Conservation (phyloP, 2,797 vertebrate species). For the Sorex maritimensis region DNA sequence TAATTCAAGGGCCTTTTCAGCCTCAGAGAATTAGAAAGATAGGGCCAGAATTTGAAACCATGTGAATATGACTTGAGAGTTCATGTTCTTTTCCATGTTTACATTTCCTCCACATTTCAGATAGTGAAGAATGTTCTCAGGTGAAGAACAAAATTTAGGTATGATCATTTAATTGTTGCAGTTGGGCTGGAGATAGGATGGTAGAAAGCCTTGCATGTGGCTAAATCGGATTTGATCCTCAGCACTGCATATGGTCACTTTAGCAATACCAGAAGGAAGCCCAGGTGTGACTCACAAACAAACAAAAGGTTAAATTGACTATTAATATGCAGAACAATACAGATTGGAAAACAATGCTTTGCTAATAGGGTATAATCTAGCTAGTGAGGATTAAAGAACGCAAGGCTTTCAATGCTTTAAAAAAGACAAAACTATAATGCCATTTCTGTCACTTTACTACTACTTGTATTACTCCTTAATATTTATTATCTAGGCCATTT, state of each 20-base stretch:
- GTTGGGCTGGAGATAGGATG: slow-evolving; percentile 8
- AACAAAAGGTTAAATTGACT: no score
- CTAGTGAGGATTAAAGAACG: slow-evolving; percentile 22
- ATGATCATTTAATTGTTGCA: no score
- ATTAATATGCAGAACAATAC: no score
- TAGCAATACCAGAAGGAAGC: no score
- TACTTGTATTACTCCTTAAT: slow-evolving; percentile 4
- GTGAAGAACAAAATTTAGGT: background rate
- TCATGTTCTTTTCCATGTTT: slow-evolving; percentile 48
- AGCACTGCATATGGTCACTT: no score
- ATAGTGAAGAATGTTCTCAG: slow-evolving; percentile 13
- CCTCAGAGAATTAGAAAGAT: slow-evolving; percentile 52
- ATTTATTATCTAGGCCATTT: slow-evolving; percentile 14
- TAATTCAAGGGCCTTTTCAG: slow-evolving; percentile 48
- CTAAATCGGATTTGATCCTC: no score
- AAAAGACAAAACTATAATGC: slow-evolving; percentile 28
- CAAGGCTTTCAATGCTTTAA: background rate
- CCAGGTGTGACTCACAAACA: no score
- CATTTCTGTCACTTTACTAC: background rate
- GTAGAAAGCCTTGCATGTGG: background rate
- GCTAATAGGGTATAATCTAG: slow-evolving; percentile 45
- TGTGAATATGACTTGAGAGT: slow-evolving; percentile 46
- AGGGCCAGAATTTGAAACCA: slow-evolving; percentile 56
- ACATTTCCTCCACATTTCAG: slow-evolving; percentile 46
- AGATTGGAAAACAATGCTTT: slow-evolving; percentile 51